Percentiles rank a stretch among this genome's conserved stretches.
Conservation (phyloP, 1,140 invertebrate genomes). For the Trachymyrmex cornetzi region DNA sequence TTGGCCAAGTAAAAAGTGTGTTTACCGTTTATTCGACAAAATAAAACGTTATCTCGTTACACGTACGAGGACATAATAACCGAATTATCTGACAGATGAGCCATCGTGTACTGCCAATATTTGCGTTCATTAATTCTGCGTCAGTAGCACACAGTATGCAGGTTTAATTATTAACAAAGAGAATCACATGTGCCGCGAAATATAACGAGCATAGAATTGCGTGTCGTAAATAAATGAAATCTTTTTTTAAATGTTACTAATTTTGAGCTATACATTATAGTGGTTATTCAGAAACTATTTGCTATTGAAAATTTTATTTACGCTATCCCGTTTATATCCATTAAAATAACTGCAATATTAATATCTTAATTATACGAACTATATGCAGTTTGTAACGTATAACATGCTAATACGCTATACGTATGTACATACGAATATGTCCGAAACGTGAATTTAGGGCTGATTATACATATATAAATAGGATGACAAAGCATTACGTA, state of each 20-base stretch:
- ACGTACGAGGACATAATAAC: constrained; percentile 3
- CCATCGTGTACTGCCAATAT: constrained; percentile 41
- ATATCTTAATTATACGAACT: constrained; percentile 20
- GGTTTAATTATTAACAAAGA: constrained; percentile 46
- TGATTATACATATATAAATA: constrained; percentile 32
- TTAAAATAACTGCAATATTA: constrained; percentile 39
- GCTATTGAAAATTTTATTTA: constrained; percentile 37
- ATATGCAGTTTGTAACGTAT: not conserved
- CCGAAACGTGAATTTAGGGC: constrained; percentile 35
- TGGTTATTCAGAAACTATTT: not conserved
- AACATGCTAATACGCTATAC: constrained; percentile 24
- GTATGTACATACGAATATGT: not conserved
- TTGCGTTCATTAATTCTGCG: constrained; percentile 54
- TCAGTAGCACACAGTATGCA: not conserved
- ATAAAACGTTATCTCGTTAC: constrained; percentile 44
- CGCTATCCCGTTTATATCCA: not conserved
- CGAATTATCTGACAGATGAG: constrained; percentile 53
- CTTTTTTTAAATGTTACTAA: constrained; percentile 10
- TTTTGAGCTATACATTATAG: constrained; percentile 4
- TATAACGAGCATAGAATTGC: constrained; percentile 15
- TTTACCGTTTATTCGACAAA: not conserved
- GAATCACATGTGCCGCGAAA: constrained; percentile 2
- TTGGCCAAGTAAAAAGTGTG: constrained; percentile 12
- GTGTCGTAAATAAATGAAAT: constrained; percentile 28
- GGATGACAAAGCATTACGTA: not conserved